Evolutionary conservation across 2,888 invertebrate species (phyloP).

Genomic region (Deroplatys truncata): DNA sequence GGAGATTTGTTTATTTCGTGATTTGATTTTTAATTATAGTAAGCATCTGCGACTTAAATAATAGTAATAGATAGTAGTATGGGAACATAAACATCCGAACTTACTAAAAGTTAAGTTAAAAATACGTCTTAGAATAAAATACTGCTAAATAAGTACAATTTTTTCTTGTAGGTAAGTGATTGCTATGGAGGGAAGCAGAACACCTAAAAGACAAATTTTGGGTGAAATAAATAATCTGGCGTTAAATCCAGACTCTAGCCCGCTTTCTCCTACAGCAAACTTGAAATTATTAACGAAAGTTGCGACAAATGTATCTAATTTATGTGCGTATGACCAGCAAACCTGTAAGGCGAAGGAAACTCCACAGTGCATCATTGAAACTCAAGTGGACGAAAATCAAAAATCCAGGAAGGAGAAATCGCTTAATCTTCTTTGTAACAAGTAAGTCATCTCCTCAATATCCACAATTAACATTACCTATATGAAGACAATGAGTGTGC

Average conservation of each 20-base stretch:
- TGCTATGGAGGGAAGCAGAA: neutral
- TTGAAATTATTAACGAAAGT: slow-evolving; percentile 63
- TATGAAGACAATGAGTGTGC: too few species aligned
- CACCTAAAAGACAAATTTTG: slow-evolving; percentile 53
- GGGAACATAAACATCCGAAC: neutral
- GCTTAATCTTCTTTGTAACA: slow-evolving; percentile 56
- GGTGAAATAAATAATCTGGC: slow-evolving; percentile 54
- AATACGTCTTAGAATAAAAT: too few species aligned
- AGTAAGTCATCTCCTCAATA: slow-evolving; percentile 42
- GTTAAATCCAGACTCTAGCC: slow-evolving; percentile 40
- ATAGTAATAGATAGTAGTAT: neutral
- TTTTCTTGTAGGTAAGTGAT: neutral
- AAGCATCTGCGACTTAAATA: neutral
- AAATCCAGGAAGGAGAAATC: slow-evolving; percentile 54
- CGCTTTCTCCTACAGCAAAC: slow-evolving; percentile 63
- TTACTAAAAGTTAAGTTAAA: neutral
- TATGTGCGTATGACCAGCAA: neutral
- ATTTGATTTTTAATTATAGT: neutral
- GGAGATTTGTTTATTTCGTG: neutral
- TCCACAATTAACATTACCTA: too few species aligned
- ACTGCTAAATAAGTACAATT: neutral
- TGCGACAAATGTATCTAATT: slow-evolving; percentile 40
- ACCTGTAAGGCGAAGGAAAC: neutral
- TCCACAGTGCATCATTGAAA: neutral
- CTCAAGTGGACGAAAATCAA: slow-evolving; percentile 40